phyloP scores from a whole-genome alignment of 23 tunicate species.

The Clavelina lepadiformis region DNA sequence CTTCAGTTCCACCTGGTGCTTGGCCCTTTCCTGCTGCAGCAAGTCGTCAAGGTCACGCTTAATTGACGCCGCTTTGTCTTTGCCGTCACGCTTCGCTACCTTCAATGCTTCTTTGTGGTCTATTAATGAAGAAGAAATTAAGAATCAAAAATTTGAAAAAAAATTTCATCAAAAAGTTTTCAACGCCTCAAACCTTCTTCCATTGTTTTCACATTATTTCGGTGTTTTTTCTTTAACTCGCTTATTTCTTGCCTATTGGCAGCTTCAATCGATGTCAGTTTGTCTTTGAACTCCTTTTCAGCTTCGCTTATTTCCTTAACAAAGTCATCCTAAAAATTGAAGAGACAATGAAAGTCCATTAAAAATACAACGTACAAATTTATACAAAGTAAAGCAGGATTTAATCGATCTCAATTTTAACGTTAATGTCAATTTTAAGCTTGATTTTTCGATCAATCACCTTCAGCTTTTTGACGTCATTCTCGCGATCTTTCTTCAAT shows the following conservation, averaged over 20 bases:
- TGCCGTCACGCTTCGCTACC: conserved; percentile 16
- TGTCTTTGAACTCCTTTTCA: conserved; percentile 29
- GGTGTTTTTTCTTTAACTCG: conserved; percentile 1
- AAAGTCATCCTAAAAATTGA: conserved; percentile 24
- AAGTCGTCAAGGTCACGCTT: conserved; percentile 37
- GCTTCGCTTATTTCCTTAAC: conserved; percentile 31
- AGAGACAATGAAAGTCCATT: no score
- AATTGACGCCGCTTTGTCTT: conserved; percentile 20
- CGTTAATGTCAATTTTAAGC: background rate
- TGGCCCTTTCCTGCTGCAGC: conserved; percentile 16
- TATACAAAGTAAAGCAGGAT: background rate
- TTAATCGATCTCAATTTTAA: background rate
- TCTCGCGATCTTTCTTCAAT: conserved; percentile 10
- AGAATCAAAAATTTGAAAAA: background rate
- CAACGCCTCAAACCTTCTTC: conserved; percentile 29
- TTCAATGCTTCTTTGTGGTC: conserved; percentile 14
- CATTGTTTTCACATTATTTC: conserved; percentile 4
- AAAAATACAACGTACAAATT: background rate
- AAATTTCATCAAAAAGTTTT: background rate
- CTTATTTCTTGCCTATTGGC: conserved; percentile 13
- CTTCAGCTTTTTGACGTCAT: conserved; percentile 17
- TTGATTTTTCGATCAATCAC: background rate
- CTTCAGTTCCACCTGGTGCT: conserved; percentile 51
- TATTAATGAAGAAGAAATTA: background rate
- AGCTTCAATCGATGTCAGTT: conserved; percentile 15